Evolutionary conservation across 2,888 invertebrate species (phyloP).

Genomic region (Seira sanloemensis): DNA sequence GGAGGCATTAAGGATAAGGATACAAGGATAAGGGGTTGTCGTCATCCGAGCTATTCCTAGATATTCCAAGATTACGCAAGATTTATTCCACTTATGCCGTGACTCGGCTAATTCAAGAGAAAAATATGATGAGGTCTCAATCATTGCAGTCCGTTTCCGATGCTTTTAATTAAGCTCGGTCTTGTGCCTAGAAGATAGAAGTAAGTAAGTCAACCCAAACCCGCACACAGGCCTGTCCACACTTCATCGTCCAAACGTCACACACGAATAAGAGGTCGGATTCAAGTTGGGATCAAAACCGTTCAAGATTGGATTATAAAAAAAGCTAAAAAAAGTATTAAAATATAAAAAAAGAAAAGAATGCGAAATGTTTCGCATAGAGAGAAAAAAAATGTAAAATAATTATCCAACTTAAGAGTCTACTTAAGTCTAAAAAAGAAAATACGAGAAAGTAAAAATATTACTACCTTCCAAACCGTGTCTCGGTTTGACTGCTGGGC

Average conservation of each 20-base stretch:
- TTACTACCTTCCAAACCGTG: conserved; percentile 65
- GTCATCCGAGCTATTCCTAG: conserved; percentile 18
- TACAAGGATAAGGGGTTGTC: conserved; percentile 21
- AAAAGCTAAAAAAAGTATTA: background rate
- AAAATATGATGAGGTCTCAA: background rate
- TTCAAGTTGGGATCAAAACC: background rate
- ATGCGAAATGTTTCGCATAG: no score
- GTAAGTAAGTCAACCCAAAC: conserved; percentile 41
- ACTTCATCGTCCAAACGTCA: conserved; percentile 28
- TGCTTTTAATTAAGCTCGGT: background rate
- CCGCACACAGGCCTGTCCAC: background rate
- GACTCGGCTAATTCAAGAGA: conserved; percentile 40
- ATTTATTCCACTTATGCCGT: conserved; percentile 36
- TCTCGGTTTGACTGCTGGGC: conserved; percentile 69
- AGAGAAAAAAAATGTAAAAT: conserved; percentile 23
- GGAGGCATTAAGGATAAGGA: background rate
- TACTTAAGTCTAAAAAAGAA: background rate
- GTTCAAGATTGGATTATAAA: background rate
- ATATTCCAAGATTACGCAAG: background rate
- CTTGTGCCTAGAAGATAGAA: conserved; percentile 14
- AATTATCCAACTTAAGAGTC: background rate
- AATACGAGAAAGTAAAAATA: background rate
- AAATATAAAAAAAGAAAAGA: background rate
- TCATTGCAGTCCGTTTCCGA: no score
- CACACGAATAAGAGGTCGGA: no score